These are phyloP conservation scores for Gandaritis pyraliata DNA, from an alignment of 2,888 invertebrate species.

Conservation along the genomic window DNA sequence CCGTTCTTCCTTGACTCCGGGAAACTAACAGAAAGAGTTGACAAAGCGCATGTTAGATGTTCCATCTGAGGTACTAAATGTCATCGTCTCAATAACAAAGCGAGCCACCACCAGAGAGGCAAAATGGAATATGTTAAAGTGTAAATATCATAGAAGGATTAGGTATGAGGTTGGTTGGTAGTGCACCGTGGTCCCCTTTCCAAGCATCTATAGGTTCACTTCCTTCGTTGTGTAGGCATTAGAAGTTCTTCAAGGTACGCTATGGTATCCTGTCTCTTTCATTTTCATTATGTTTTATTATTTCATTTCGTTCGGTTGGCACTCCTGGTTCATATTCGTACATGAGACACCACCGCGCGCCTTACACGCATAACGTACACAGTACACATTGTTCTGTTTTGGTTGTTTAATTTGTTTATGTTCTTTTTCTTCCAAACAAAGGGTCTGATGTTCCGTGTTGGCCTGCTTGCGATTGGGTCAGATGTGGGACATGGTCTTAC, in stretches of 20 bases:
- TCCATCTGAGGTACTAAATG: constrained; percentile 61
- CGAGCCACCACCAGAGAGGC: constrained; percentile 69
- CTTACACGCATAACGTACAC: constrained; percentile 74
- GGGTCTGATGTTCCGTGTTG: constrained; percentile 70
- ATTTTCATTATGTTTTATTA: constrained; percentile 55
- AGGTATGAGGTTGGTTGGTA: constrained; percentile 47
- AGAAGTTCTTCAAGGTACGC: constrained; percentile 71
- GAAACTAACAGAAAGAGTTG: constrained; percentile 54
- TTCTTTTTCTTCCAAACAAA: constrained; percentile 57
- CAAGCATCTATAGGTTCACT: constrained; percentile 57
- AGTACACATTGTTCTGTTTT: constrained; percentile 62
- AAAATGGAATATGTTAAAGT: constrained; percentile 64
- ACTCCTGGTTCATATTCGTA: constrained; percentile 78
- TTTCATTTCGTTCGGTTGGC: constrained; percentile 59
- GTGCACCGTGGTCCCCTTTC: constrained; percentile 57
- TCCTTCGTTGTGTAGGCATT: constrained; percentile 73
- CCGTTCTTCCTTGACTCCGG: constrained; percentile 73
- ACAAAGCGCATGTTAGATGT: constrained; percentile 70
- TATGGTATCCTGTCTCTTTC: constrained; percentile 59
- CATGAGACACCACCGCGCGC: constrained; percentile 70
- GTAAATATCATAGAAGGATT: constrained; percentile 50
- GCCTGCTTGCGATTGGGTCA: constrained; percentile 70
- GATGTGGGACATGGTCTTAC: constrained; percentile 60
- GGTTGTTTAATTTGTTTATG: constrained; percentile 47
- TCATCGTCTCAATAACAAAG: constrained; percentile 50